These are phyloP conservation scores for Ispidina lecontei DNA, from an alignment of 2,797 vertebrate genomes.

Conservation along the genomic window DNA sequence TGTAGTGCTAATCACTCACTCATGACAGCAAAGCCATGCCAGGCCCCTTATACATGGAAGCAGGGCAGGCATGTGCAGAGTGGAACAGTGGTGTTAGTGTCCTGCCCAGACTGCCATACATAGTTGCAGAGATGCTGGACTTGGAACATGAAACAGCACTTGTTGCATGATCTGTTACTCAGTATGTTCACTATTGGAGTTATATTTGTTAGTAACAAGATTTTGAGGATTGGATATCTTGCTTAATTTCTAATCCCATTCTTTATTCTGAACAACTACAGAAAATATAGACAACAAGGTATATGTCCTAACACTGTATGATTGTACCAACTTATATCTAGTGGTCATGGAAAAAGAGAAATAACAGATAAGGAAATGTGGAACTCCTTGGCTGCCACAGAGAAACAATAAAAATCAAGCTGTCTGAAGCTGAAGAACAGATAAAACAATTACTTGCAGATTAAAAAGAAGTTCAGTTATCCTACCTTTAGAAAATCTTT, in stretches of 20 bases:
- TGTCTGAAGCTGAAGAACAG: background rate
- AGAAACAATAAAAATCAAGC: background rate
- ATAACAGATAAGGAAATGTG: background rate
- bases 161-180: background rate
- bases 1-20: background rate
- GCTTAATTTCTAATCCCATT: background rate
- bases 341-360: background rate
- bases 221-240: background rate
- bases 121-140: background rate
- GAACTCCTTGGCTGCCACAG: background rate
- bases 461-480: background rate
- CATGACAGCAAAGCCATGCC: background rate
- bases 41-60: background rate
- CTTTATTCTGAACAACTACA: background rate
- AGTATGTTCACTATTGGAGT: background rate
- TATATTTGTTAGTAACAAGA: background rate
- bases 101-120: background rate
- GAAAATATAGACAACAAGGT: background rate
- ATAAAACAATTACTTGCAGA: background rate
- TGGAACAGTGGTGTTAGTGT: background rate
- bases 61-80: background rate
- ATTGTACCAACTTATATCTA: background rate
- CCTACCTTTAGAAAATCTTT: background rate
- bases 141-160: background rate
- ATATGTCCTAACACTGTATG: background rate